Conservation (phyloP, 2,888 invertebrate species). For the Drosophila paranaensis region DNA sequence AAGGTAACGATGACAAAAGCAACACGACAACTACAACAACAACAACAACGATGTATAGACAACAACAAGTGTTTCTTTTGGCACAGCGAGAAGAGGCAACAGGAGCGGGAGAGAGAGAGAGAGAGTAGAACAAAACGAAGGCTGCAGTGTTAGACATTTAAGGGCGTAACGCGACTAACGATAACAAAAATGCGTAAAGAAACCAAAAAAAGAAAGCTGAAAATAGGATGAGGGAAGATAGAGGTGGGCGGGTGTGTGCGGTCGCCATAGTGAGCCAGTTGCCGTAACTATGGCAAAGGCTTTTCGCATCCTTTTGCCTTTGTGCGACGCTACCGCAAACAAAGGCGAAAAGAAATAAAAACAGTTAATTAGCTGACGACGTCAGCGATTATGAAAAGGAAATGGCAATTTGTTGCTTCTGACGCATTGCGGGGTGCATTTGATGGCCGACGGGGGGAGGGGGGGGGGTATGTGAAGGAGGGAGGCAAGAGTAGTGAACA, state of each 20-base stretch:
- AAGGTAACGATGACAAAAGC: constrained; percentile 51
- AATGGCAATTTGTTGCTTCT: constrained; percentile 59
- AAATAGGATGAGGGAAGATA: not conserved
- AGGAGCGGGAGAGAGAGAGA: not conserved
- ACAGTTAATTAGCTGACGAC: constrained; percentile 51
- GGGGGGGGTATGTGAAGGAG: not conserved
- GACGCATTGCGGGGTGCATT: constrained; percentile 14
- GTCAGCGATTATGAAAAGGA: constrained; percentile 47
- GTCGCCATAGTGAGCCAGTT: not conserved
- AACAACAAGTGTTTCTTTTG: constrained; percentile 54
- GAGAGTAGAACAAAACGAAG: constrained; percentile 20
- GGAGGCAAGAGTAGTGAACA: not conserved
- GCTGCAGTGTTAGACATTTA: constrained; percentile 38
- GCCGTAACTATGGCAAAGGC: constrained; percentile 16
- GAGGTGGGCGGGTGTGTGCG: no score
- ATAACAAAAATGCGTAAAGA: constrained; percentile 21
- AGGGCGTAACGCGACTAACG: constrained; percentile 44
- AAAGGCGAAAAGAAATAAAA: constrained; percentile 30
- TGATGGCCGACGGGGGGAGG: not conserved
- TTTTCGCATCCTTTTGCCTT: constrained; percentile 34
- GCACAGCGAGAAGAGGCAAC: constrained; percentile 6
- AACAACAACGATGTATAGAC: constrained; percentile 16
- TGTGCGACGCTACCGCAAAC: constrained; percentile 28
- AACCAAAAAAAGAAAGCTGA: not conserved
- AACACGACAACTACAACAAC: constrained; percentile 18